These are phyloP conservation scores for Boulengeromyrus knoepffleri DNA, from an alignment of 2,113 vertebrate species.

Conservation along the genomic window DNA sequence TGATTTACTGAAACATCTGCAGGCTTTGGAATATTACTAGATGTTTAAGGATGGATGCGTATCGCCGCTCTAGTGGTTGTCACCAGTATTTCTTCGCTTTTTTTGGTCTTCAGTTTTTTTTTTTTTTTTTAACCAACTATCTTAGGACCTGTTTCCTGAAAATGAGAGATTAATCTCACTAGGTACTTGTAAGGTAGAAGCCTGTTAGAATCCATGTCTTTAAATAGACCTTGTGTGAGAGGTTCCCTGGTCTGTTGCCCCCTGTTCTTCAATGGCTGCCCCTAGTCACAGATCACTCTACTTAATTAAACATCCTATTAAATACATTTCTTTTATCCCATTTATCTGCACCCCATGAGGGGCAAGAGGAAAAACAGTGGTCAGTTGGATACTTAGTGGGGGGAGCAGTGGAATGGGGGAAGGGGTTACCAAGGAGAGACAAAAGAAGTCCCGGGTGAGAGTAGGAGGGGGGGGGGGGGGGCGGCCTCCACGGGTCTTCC, in stretches of 20 bases:
- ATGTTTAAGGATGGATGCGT: neutral
- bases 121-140: neutral
- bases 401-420: neutral
- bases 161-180: conserved; percentile 19
- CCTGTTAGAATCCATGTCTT: conserved; percentile 32
- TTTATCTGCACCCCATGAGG: neutral
- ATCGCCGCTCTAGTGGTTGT: neutral
- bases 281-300: conserved; percentile 32
- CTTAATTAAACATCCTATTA: conserved; percentile 60
- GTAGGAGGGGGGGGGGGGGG: neutral
- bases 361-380: neutral
- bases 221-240: conserved; percentile 51
- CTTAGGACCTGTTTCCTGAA: conserved; percentile 16
- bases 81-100: neutral
- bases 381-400: neutral
- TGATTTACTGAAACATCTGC: conserved; percentile 28
- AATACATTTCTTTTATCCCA: neutral
- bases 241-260: conserved; percentile 34
- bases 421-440: neutral
- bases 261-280: conserved; percentile 48
- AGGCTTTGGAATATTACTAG: neutral
- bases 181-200: conserved; percentile 28
- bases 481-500: neutral
- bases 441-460: neutral
- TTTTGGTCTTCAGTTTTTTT: neutral